Conservation (phyloP, 2,797 vertebrate genomes). For the Sarcoramphus papa region DNA sequence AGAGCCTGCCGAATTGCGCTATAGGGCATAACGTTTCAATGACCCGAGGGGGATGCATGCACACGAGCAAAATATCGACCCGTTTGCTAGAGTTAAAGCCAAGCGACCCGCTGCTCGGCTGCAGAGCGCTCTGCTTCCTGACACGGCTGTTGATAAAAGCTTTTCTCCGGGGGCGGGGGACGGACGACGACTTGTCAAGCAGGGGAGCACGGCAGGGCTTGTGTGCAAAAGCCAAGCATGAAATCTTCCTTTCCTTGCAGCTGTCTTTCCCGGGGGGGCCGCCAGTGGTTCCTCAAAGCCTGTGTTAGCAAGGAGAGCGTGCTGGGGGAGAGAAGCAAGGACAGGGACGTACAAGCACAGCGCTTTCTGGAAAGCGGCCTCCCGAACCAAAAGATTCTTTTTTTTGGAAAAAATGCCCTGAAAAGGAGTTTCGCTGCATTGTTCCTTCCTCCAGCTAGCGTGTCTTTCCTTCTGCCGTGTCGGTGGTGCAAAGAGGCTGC, state of each 20-base stretch:
- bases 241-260: not conserved
- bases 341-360: too few relatives aligned
- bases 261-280: not conserved
- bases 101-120: not conserved
- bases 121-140: not conserved
- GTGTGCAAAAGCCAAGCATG: not conserved
- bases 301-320: too few relatives aligned
- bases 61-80: not conserved
- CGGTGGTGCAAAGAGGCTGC: not conserved
- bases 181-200: too few relatives aligned
- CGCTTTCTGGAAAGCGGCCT: not conserved
- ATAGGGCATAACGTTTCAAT: accelerated
- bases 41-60: not conserved
- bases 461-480: not conserved
- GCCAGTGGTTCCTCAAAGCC: not conserved
- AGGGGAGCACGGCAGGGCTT: not conserved
- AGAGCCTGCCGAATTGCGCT: not conserved
- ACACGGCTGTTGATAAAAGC: not conserved
- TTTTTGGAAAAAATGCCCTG: not conserved
- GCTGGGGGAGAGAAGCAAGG: not conserved
- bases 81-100: not conserved
- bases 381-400: not conserved
- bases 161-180: not conserved
- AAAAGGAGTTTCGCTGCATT: not conserved
- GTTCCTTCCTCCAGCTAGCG: not conserved